phyloP scores from a whole-genome alignment of 2,888 invertebrate species.

The Dasypogon diadema region DNA sequence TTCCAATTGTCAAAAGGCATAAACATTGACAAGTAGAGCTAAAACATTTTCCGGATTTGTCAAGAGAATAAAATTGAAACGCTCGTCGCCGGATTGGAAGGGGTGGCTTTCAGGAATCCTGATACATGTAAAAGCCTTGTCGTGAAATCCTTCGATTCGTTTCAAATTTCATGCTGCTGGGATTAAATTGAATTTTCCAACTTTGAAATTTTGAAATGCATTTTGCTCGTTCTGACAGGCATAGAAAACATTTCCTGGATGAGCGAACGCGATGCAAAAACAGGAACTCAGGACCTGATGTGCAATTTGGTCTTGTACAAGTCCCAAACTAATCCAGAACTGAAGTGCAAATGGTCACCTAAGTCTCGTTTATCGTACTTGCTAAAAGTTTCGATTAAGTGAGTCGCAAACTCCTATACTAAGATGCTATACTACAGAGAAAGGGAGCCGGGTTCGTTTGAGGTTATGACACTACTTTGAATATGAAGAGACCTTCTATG shows the following conservation, averaged over 20 bases:
- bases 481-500: constrained; percentile 9
- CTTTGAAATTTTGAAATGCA: constrained; percentile 49
- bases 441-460: not conserved
- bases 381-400: constrained; percentile 11
- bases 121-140: constrained; percentile 5
- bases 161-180: constrained; percentile 54
- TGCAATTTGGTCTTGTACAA: constrained; percentile 19
- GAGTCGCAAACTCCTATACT: not conserved
- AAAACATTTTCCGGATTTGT: constrained; percentile 55
- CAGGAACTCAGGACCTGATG: constrained; percentile 30
- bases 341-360: constrained; percentile 9
- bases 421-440: not conserved
- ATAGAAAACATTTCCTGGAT: constrained; percentile 33
- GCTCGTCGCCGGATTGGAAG: constrained; percentile 17
- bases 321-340: constrained; percentile 35
- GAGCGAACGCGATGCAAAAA: not conserved
- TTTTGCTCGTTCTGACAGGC: constrained; percentile 42
- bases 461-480: constrained; percentile 36
- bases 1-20: constrained; percentile 53
- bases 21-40: constrained; percentile 55
- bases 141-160: constrained; percentile 49
- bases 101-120: constrained; percentile 15
- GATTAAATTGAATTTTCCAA: constrained; percentile 53
- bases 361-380: not conserved
- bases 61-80: constrained; percentile 49